phyloP scores from a whole-genome alignment of 2,113 vertebrate genomes.

The Calyptommatus sinebrachiatus region DNA sequence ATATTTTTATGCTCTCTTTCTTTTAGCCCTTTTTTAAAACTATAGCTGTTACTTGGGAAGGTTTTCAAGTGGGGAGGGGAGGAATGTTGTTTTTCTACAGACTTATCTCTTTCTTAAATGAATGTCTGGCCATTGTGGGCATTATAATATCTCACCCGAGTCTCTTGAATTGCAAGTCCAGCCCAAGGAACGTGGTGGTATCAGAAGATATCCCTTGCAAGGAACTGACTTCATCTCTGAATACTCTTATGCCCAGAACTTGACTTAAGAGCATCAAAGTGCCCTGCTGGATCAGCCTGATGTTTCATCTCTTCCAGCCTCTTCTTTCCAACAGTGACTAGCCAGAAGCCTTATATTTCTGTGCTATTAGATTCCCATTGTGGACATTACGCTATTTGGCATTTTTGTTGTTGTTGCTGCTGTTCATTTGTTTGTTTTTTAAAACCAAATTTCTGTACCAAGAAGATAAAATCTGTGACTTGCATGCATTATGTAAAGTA shows the following conservation, averaged over 20 bases:
- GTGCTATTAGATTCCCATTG: conserved; percentile 2
- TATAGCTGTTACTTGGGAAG: conserved; percentile 12
- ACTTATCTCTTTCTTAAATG: not conserved
- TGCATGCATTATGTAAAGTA: conserved; percentile 1
- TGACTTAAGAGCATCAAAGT: not conserved
- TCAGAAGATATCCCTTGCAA: not conserved
- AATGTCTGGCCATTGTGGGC: not conserved
- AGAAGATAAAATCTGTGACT: not conserved
- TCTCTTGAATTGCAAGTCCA: not conserved
- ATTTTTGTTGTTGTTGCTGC: no score
- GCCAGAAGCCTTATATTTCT: conserved; percentile 2
- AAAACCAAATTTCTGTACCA: conserved; percentile 7
- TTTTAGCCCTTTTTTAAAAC: conserved; percentile 33
- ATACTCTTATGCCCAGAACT: not conserved
- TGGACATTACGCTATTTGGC: not conserved
- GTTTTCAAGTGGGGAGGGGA: not conserved
- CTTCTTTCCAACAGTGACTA: not conserved
- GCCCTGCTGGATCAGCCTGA: not conserved
- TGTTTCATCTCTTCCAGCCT: not conserved
- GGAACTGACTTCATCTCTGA: rapidly evolving
- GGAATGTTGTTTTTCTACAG: conserved; percentile 4
- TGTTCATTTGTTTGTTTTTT: not conserved
- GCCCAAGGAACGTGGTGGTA: not conserved
- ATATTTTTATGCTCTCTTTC: conserved; percentile 49
- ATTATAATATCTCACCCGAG: rapidly evolving